Percentiles rank a stretch among this genome's conserved stretches.
Conservation (phyloP, 2,113 vertebrate genomes). For the Coracopsis vasa region DNA sequence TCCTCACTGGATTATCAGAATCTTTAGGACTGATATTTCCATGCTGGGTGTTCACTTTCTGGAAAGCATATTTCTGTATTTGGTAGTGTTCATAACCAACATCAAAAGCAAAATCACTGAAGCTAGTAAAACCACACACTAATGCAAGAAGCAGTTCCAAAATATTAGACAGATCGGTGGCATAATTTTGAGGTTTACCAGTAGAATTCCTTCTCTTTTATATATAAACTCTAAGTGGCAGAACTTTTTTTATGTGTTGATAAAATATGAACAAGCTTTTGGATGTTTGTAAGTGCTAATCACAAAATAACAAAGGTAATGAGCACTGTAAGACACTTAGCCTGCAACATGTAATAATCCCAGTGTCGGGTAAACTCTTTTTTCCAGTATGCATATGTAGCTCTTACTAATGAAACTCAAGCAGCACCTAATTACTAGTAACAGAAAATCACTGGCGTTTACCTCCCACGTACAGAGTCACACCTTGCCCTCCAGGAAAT, state of each 20-base stretch:
- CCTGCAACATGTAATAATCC: constrained; percentile 16
- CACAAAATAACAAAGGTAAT: constrained; percentile 16
- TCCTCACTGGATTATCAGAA: neutral
- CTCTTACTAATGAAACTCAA: constrained; percentile 51
- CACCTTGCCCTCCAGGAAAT: constrained; percentile 57
- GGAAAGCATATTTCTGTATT: neutral
- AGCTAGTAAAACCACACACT: neutral
- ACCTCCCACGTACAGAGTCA: neutral
- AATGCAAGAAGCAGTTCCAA: neutral
- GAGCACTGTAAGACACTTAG: neutral
- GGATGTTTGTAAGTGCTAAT: neutral
- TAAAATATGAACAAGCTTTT: neutral
- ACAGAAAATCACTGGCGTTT: constrained; percentile 22
- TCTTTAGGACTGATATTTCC: neutral
- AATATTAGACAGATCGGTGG: neutral
- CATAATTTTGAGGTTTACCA: neutral
- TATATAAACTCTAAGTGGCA: neutral
- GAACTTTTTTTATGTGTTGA: neutral
- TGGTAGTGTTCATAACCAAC: neutral
- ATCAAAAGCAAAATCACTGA: neutral
- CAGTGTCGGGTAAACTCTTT: constrained; percentile 1
- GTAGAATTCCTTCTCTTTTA: neutral
- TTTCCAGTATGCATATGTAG: constrained; percentile 1
- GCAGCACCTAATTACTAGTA: constrained; percentile 51
- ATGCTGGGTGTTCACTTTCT: neutral